Evolutionary conservation across 1,140 invertebrate genomes (phyloP), one percentile per base, ranked within the genome.

Genomic region (Caenorhabditis elegans): DNA sequence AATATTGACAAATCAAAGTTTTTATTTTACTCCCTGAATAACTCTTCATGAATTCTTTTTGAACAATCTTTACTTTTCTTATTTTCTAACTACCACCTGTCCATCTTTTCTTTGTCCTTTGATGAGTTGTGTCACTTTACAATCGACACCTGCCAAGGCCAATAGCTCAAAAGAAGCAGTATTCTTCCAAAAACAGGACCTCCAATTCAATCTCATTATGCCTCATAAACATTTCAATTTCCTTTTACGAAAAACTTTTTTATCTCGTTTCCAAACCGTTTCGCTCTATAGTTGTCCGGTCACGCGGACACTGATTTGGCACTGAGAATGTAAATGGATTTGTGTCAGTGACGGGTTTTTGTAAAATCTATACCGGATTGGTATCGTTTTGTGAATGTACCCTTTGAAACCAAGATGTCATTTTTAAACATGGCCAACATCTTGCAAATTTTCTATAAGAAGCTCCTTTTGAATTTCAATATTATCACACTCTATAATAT

Each of bases 141-240:
- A 65, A 65, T 36, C 55, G 55, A 65, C 55, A 65, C 55, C 55
- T 65, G 55, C 55, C 55, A 65, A 65, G 55, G 55, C 22, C 55
- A 34, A 34, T 8, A 36, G 31, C 55, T 53, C 51, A 53, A 10
- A 13, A 55, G 51, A 19, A 24, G 10, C 19, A 24, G 4, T 55
- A 19, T 55, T 55, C 26, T 24, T 65, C 17, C 55, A 13, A 34
- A 65, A 65, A 65, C 55, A 65, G 55, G 55, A 65, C 55, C 55
- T 65, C 34, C 55, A 34, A 19, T 65, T 65, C 55, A 65, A 65
- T 65, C 34, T 36, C 28, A 34, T 34, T 17, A 34, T 65, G 55
- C 55, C 28, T 65, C 55, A 65, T 65, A 36, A 26, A 24, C 4
- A 19, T n/a, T 53, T 11, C 15, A 43, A 5, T 24, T 53, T 36